Evolutionary conservation across 2,113 vertebrate species (phyloP).

Genomic region (Crypturellus undulatus): DNA sequence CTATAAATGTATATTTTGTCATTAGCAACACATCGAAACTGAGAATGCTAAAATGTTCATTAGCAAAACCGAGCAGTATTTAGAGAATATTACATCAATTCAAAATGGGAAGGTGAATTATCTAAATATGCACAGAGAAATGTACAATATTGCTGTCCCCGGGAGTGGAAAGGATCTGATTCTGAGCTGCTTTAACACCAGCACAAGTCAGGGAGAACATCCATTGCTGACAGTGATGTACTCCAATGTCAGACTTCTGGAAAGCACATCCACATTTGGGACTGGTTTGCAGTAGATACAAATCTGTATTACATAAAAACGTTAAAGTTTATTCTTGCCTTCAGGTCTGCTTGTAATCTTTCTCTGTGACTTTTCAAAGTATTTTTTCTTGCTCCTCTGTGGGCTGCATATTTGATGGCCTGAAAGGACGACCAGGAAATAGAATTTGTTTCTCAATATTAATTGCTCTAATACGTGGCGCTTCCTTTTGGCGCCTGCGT

Average conservation of each 20-base stretch:
- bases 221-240: rapidly evolving
- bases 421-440: background rate
- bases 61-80: background rate
- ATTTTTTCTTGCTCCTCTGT: background rate
- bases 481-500: background rate
- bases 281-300: background rate
- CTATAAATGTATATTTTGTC: background rate
- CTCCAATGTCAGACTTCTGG: background rate
- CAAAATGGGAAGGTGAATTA: background rate
- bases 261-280: background rate
- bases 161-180: background rate
- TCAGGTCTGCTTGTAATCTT: background rate
- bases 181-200: background rate
- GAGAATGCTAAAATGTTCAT: background rate
- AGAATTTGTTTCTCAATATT: background rate
- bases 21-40: background rate
- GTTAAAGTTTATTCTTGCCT: background rate
- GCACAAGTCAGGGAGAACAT: background rate
- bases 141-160: background rate
- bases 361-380: background rate
- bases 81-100: background rate
- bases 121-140: rapidly evolving
- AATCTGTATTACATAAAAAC: background rate
- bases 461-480: background rate
- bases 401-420: background rate